A percentile compares a stretch with the other conserved stretches of the same genome.
These are phyloP conservation scores for Scaptomyza hsui DNA, from an alignment of 1,140 invertebrate species.

Conservation along the genomic window DNA sequence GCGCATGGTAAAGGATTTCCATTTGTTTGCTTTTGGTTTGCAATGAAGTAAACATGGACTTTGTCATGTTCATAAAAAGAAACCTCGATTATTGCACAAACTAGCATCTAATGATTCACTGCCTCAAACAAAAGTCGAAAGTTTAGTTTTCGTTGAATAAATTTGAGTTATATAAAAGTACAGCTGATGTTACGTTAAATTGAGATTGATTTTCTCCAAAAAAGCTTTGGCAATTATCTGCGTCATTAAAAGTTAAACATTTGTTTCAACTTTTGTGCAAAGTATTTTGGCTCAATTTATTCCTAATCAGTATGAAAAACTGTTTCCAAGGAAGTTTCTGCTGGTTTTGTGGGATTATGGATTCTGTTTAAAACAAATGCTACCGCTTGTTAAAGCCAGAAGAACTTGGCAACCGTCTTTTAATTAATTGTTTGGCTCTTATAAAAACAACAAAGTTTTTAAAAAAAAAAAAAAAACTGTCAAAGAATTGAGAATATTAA, in stretches of 20 bases:
- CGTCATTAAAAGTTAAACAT: not conserved
- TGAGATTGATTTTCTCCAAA: not conserved
- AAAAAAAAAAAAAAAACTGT: too few relatives aligned
- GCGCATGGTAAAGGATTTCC: constrained; percentile 30
- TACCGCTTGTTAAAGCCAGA: too few relatives aligned
- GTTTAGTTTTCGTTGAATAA: not conserved
- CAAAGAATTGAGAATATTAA: too few relatives aligned
- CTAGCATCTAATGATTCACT: constrained; percentile 8
- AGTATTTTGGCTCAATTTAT: not conserved
- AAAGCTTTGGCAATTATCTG: not conserved
- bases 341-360: not conserved
- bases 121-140: not conserved
- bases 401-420: too few relatives aligned
- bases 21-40: constrained; percentile 27
- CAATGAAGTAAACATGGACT: constrained; percentile 23
- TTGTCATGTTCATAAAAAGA: constrained; percentile 6
- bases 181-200: not conserved
- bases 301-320: not conserved
- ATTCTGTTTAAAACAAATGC: not conserved
- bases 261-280: not conserved
- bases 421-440: too few relatives aligned
- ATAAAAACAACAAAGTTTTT: too few relatives aligned
- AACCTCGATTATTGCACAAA: constrained; percentile 2
- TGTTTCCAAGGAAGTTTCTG: not conserved
- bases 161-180: too few relatives aligned